Evolutionary conservation across 2,797 vertebrate species (phyloP), one percentile per base, ranked within the genome.

Genomic region (Mormyrus proboscirostris): DNA sequence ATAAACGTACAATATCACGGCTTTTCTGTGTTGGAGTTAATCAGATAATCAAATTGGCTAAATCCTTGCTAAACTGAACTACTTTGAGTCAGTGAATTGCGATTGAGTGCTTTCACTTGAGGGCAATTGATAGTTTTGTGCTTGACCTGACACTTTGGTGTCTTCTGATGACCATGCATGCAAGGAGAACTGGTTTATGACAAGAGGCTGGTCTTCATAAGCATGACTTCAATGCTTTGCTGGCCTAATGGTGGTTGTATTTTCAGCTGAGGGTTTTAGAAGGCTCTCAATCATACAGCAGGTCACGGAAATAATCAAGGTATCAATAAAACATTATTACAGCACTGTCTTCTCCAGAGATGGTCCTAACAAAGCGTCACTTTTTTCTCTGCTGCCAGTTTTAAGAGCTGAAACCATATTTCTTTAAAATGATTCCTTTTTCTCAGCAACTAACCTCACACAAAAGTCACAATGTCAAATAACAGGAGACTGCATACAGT

Each of bases 261-360:
- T n/a, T 44, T 44, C 14, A 14, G 73, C 38, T 44, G 14, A 41
- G 14, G 33, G 69, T 25, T 76, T 41, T 76, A 38, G 38, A 76
- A 41, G 73, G 73, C 38, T 79, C 33, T 79, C 16, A 8, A 1
- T 79, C 38, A 79, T 79, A 19, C 73, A 2, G 38, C 14, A 79
- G 19, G 73, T 79, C 16, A 44, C 4, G 38, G 73, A 79, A 79
- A 79, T 44, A 79, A 79, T 79, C 73, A 79, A 44, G 73, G 38
- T 79, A 79, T 79, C 73, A n/a, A 79, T 79, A 79, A 79, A 44
- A 79, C 5, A 79, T 79, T n/a, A 79, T 79, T 79, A 44, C 73
- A 44, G 38, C 33, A 16, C 73, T 79, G 73, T 44, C 38, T 44
- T 79, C 19, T 79, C 73, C 14, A 79, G 73, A 79, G 16, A 44